Conservation (phyloP, 2,888 invertebrate species). For the Leucophenga maculata region DNA sequence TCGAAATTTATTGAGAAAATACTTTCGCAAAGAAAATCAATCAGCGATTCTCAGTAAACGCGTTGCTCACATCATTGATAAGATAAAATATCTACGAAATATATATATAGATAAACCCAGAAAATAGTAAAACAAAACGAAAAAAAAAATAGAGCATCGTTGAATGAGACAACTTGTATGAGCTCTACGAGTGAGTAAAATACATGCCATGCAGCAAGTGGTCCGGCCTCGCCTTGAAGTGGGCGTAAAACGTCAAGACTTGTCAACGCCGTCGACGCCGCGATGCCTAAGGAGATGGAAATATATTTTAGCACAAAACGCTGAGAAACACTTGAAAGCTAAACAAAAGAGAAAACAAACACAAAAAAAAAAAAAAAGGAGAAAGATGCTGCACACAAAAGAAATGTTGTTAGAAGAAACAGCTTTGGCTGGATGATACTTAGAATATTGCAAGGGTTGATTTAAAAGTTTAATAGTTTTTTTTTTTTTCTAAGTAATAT, state of each 20-base stretch:
- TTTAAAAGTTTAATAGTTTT: too few species aligned
- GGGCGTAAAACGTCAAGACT: slow-evolving; percentile 1
- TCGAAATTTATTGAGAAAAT: not conserved
- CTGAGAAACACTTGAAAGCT: not conserved
- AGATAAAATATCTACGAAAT: not conserved
- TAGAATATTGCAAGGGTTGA: too few species aligned
- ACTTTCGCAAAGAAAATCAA: not conserved
- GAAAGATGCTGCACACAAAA: not conserved
- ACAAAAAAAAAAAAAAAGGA: not conserved
- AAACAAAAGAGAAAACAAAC: not conserved
- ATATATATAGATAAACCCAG: not conserved
- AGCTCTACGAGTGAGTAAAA: too few species aligned
- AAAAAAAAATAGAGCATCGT: not conserved
- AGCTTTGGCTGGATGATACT: too few species aligned
- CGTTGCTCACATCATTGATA: not conserved
- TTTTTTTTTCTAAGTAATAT: too few species aligned
- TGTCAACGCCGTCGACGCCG: too few species aligned
- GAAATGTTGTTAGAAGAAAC: too few species aligned
- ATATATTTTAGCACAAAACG: too few species aligned
- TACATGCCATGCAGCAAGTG: too few species aligned
- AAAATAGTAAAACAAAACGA: too few species aligned
- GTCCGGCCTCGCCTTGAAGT: not conserved
- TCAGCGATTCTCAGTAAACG: not conserved
- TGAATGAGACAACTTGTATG: too few species aligned
- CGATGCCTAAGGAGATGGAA: too few species aligned